Percentiles rank a stretch among this genome's conserved stretches.
These are phyloP conservation scores for Serilophus lunatus DNA, from an alignment of 2,113 vertebrate genomes.

Conservation along the genomic window DNA sequence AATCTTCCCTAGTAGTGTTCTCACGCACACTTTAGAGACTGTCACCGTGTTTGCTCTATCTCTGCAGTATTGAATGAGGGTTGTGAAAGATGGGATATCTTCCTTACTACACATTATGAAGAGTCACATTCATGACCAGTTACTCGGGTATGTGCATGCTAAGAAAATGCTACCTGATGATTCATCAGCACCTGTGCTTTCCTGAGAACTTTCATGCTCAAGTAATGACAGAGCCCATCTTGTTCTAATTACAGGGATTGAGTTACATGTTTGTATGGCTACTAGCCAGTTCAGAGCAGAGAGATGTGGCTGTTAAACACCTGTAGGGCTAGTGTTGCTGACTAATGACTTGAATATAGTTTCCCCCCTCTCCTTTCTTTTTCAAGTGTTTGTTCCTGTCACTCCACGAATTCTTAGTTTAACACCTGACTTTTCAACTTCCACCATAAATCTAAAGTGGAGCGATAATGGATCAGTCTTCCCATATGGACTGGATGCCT, in stretches of 20 bases:
- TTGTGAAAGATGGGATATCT: not conserved
- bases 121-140: not conserved
- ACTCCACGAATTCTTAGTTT: constrained; percentile 65
- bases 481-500: constrained; percentile 14
- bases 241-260: not conserved
- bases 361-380: not conserved
- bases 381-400: constrained; percentile 68
- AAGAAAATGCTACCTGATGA: constrained; percentile 11
- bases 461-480: constrained; percentile 56
- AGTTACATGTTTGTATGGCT: not conserved
- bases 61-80: not conserved
- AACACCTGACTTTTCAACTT: constrained; percentile 66
- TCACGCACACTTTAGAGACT: not conserved
- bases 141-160: not conserved
- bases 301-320: not conserved
- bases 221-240: not conserved
- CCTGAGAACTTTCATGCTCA: constrained; percentile 1
- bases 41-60: not conserved
- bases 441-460: constrained; percentile 65
- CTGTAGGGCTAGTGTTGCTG: not conserved
- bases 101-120: not conserved
- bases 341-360: not conserved
- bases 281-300: not conserved
- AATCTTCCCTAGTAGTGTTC: not conserved
- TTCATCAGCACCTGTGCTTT: constrained; percentile 24